These are phyloP conservation scores for Odontamblyopus rebecca DNA, from an alignment of 2,797 vertebrate species.

Conservation along the genomic window DNA sequence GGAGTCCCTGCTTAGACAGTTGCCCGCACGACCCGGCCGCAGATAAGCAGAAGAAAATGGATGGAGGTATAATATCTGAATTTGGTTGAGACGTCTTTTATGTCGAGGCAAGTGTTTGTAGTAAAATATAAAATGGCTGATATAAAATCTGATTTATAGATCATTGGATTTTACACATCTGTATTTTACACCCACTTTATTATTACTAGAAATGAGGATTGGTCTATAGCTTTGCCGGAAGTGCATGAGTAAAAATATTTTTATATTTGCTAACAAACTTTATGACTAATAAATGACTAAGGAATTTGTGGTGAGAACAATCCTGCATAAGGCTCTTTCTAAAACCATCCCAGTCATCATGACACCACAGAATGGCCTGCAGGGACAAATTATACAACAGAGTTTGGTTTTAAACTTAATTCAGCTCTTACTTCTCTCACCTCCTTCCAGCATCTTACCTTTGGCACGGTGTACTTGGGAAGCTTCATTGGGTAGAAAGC, in stretches of 20 bases:
- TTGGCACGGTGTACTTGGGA: slow-evolving; percentile 90
- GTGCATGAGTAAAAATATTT: slow-evolving; percentile 23
- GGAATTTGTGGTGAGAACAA: slow-evolving; percentile 5
- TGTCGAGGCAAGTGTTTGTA: neutral
- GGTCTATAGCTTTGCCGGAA: neutral
- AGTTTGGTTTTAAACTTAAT: slow-evolving; percentile 26
- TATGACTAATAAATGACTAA: slow-evolving; percentile 23
- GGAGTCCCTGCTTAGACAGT: too few species aligned
- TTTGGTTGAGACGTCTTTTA: too few species aligned
- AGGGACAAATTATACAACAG: slow-evolving; percentile 12
- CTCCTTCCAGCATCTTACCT: slow-evolving; percentile 75
- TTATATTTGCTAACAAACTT: slow-evolving; percentile 34
- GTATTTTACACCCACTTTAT: neutral
- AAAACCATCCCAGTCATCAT: slow-evolving; percentile 19
- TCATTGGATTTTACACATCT: neutral
- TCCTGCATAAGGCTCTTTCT: slow-evolving; percentile 6
- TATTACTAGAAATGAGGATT: neutral
- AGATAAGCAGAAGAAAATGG: too few species aligned
- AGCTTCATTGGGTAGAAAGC: slow-evolving; percentile 90
- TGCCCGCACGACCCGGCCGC: too few species aligned
- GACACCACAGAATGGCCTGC: slow-evolving; percentile 20
- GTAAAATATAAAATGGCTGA: neutral
- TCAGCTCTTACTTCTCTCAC: slow-evolving; percentile 16
- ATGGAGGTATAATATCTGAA: too few species aligned
- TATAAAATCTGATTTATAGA: neutral